Conservation (phyloP, 2,113 vertebrate species). For the Lamprotornis superbus region DNA sequence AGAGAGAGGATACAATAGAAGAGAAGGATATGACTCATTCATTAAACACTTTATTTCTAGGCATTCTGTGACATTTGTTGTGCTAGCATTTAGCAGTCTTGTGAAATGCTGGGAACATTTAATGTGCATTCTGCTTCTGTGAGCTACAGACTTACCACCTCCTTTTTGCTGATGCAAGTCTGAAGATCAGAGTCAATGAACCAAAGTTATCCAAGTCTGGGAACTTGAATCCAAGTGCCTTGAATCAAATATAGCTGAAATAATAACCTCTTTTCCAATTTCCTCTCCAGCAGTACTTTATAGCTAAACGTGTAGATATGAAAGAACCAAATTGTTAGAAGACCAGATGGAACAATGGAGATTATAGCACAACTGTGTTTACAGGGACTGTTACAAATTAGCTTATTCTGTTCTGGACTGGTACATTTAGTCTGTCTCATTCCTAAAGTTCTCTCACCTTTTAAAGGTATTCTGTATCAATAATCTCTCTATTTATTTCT, state of each 20-base stretch:
- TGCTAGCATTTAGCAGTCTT: not conserved
- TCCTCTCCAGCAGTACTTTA: not conserved
- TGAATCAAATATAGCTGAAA: not conserved
- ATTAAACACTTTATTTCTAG: not conserved
- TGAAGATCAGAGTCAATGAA: not conserved
- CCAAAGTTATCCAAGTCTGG: not conserved
- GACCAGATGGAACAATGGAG: not conserved
- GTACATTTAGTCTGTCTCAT: not conserved
- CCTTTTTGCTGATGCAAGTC: not conserved
- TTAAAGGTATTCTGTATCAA: not conserved
- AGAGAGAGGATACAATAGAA: not conserved
- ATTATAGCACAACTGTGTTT: not conserved
- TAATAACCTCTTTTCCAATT: not conserved
- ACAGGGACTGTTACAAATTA: not conserved
- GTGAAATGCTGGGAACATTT: not conserved
- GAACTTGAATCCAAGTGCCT: not conserved
- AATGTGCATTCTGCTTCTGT: not conserved
- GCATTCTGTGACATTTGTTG: not conserved
- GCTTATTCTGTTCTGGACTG: not conserved
- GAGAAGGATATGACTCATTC: not conserved
- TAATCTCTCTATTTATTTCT: rapidly evolving
- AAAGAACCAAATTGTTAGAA: not conserved
- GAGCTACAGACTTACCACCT: not conserved
- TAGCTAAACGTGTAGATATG: not conserved
- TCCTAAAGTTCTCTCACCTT: not conserved